phyloP scores from a whole-genome alignment of 2,113 vertebrate species.

The Chlorodrepanis virens region DNA sequence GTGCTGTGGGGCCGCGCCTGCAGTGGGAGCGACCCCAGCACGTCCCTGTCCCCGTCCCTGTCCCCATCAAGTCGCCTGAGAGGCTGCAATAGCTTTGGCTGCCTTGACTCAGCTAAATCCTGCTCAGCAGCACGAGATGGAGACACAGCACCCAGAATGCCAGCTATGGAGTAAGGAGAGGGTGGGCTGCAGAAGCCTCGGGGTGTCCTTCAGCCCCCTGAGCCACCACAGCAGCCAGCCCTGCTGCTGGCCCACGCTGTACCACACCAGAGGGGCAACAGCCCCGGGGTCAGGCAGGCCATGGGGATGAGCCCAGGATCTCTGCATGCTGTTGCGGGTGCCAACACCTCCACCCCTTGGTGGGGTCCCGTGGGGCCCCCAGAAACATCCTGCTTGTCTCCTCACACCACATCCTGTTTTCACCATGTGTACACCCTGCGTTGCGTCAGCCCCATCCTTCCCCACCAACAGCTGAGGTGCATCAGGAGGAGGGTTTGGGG shows the following conservation, averaged over 20 bases:
- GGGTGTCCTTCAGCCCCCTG: fast-evolving
- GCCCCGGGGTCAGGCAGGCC: background rate
- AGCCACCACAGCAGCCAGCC: background rate
- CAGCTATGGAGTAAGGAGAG: fast-evolving
- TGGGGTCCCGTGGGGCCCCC: background rate
- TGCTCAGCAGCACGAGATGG: background rate
- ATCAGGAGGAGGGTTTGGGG: background rate
- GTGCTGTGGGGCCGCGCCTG: fast-evolving
- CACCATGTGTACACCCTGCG: background rate
- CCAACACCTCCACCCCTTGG: fast-evolving
- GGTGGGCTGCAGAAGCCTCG: background rate
- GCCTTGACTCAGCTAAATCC: slow-evolving; percentile 57
- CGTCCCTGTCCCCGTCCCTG: fast-evolving
- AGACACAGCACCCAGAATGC: background rate
- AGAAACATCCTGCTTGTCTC: background rate
- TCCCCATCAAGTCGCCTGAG: background rate
- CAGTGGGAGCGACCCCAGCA: fast-evolving
- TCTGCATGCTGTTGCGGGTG: fast-evolving
- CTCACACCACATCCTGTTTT: slow-evolving; percentile 61
- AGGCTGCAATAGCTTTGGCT: fast-evolving
- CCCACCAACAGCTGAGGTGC: background rate
- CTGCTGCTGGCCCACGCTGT: fast-evolving
- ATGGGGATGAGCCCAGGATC: fast-evolving
- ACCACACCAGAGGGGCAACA: background rate
- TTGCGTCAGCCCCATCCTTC: background rate